phyloP scores from a whole-genome alignment of 2,888 invertebrate species.

The Tiliacea citrago region DNA sequence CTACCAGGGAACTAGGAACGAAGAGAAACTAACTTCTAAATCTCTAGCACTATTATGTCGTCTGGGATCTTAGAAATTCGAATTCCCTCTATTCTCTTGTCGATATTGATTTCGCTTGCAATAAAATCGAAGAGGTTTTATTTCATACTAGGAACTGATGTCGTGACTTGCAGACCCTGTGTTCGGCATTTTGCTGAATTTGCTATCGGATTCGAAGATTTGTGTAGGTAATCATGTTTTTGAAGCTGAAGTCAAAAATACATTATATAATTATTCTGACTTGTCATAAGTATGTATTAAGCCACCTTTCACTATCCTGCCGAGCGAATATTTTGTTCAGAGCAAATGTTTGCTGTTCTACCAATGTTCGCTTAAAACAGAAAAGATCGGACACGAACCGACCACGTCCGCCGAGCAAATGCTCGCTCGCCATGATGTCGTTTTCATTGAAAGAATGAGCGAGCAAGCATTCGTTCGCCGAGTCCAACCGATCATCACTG shows the following conservation, averaged over 20 bases:
- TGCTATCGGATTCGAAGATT: not conserved
- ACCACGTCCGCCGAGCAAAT: too few species aligned
- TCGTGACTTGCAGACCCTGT: constrained; percentile 1
- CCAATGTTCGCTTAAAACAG: too few species aligned
- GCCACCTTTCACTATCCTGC: too few species aligned
- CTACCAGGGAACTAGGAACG: constrained; percentile 11
- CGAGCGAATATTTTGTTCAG: too few species aligned
- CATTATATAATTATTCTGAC: not conserved
- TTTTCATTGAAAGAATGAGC: too few species aligned
- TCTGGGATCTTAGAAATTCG: constrained; percentile 14
- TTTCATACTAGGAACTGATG: constrained; percentile 10
- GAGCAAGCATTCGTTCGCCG: too few species aligned
- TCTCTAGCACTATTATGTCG: constrained; percentile 21
- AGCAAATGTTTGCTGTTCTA: too few species aligned
- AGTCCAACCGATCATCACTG: too few species aligned
- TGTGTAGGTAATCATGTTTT: not conserved
- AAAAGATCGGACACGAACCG: too few species aligned
- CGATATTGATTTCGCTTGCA: constrained; percentile 17
- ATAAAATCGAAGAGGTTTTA: constrained; percentile 31
- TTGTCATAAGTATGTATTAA: not conserved
- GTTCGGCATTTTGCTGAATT: constrained; percentile 21
- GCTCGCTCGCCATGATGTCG: too few species aligned
- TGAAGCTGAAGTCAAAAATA: not conserved
- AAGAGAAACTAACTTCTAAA: constrained; percentile 13
- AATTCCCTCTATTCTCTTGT: constrained; percentile 1